Percentiles rank a stretch among this genome's conserved stretches.
phyloP scores from a whole-genome alignment of 1,140 invertebrate genomes.

The Lucilia cuprina region DNA sequence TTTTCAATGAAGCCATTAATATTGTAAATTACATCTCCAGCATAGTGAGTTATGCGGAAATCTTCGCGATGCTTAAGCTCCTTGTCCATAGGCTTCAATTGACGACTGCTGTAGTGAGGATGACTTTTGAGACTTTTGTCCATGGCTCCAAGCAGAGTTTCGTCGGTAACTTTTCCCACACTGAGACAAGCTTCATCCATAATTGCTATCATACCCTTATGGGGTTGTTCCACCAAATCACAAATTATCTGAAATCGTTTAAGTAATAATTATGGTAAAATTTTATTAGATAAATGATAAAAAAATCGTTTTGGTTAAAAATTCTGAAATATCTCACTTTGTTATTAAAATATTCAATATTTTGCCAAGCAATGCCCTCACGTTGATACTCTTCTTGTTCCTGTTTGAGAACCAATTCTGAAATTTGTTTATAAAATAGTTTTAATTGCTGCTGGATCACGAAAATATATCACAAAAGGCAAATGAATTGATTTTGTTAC shows the following conservation, averaged over 20 bases:
- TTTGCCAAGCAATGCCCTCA: constrained; percentile 92
- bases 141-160: constrained; percentile 91
- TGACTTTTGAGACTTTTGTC: constrained; percentile 87
- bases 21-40: constrained; percentile 93
- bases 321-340: constrained; percentile 65
- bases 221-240: constrained; percentile 88
- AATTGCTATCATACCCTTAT: constrained; percentile 90
- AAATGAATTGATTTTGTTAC: too few relatives aligned
- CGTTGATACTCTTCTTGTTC: constrained; percentile 94
- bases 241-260: constrained; percentile 74
- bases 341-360: constrained; percentile 92
- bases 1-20: constrained; percentile 93
- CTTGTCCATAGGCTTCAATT: constrained; percentile 82
- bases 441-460: too few relatives aligned
- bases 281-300: too few relatives aligned
- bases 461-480: too few relatives aligned
- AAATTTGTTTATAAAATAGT: constrained; percentile 39
- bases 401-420: constrained; percentile 92
- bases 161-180: constrained; percentile 91
- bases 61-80: constrained; percentile 80
- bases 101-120: constrained; percentile 88
- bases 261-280: neutral
- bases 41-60: constrained; percentile 91
- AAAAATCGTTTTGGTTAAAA: neutral
- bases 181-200: constrained; percentile 95